Percentiles rank a stretch among this genome's conserved stretches.
These are phyloP conservation scores for Anniella stebbinsi DNA, from an alignment of 2,797 vertebrate genomes.

Conservation along the genomic window DNA sequence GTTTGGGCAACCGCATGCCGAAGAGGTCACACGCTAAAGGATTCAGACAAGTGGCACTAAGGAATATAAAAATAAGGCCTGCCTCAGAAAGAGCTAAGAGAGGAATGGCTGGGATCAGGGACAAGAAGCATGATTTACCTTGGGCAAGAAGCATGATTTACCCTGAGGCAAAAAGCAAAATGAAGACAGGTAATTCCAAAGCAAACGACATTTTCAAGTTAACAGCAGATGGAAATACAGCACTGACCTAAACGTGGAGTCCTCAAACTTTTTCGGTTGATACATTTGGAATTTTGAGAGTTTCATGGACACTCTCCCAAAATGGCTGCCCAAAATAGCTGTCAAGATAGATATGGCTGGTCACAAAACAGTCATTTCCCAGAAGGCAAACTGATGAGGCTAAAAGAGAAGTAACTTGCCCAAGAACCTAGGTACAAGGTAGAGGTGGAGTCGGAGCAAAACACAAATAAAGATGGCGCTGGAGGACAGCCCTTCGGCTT, in stretches of 20 bases:
- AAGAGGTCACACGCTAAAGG: rapidly evolving
- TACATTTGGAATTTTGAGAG: too few relatives aligned
- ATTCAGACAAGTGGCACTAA: neutral
- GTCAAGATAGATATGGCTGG: too few relatives aligned
- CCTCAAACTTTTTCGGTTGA: too few relatives aligned
- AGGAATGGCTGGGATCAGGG: neutral
- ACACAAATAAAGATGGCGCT: too few relatives aligned
- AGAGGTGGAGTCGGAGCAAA: too few relatives aligned
- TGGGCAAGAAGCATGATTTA: neutral
- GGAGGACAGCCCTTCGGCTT: too few relatives aligned
- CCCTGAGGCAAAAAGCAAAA: neutral
- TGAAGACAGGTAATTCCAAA: neutral
- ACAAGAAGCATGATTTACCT: neutral
- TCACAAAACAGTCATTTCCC: too few relatives aligned
- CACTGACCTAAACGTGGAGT: neutral
- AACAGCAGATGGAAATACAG: neutral
- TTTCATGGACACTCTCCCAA: too few relatives aligned
- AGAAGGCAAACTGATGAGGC: too few relatives aligned
- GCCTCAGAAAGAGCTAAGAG: slow-evolving; percentile 1
- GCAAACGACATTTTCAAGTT: neutral
- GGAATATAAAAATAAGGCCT: slow-evolving; percentile 16
- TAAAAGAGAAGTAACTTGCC: too few relatives aligned
- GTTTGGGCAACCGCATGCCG: neutral
- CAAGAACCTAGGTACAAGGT: too few relatives aligned
- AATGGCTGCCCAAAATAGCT: too few relatives aligned